phyloP scores from a whole-genome alignment of 2,888 invertebrate species.

The Drosophila trichaetosa region DNA sequence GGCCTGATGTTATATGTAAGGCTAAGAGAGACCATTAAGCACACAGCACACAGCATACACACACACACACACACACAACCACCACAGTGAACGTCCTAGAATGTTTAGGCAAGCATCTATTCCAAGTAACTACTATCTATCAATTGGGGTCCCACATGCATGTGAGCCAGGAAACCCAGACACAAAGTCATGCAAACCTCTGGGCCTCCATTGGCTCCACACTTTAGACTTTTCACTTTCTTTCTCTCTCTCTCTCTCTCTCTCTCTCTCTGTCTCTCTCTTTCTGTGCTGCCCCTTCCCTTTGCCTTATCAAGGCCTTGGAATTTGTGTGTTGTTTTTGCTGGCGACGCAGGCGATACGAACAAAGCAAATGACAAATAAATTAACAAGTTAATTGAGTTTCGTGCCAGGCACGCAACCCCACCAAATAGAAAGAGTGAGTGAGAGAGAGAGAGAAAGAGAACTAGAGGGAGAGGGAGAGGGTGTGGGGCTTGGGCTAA shows the following conservation, averaged over 20 bases:
- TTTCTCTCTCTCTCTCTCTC: neutral
- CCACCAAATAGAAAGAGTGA: neutral
- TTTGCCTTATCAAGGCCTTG: neutral
- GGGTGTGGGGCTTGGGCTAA: neutral
- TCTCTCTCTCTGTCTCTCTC: neutral
- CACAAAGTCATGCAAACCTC: conserved; percentile 1
- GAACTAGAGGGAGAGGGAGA: neutral
- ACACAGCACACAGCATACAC: neutral
- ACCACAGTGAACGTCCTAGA: conserved; percentile 4
- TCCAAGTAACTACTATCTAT: conserved; percentile 24
- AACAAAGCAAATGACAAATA: conserved; percentile 78
- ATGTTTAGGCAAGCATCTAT: conserved; percentile 24
- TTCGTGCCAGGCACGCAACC: conserved; percentile 53
- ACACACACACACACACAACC: neutral
- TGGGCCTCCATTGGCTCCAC: conserved; percentile 3
- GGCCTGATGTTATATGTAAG: neutral
- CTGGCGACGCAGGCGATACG: conserved; percentile 45
- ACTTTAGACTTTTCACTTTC: conserved; percentile 10
- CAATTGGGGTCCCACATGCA: conserved; percentile 20
- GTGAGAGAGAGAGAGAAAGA: conserved; percentile 11
- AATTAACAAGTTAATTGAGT: conserved; percentile 80
- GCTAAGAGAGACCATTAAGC: conserved; percentile 5
- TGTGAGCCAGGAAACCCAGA: conserved; percentile 14
- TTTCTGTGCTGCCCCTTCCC: conserved; percentile 1
- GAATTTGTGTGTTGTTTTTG: conserved; percentile 38